phyloP scores from a whole-genome alignment of 2,888 invertebrate species.

The Drosophila glabriapex region DNA sequence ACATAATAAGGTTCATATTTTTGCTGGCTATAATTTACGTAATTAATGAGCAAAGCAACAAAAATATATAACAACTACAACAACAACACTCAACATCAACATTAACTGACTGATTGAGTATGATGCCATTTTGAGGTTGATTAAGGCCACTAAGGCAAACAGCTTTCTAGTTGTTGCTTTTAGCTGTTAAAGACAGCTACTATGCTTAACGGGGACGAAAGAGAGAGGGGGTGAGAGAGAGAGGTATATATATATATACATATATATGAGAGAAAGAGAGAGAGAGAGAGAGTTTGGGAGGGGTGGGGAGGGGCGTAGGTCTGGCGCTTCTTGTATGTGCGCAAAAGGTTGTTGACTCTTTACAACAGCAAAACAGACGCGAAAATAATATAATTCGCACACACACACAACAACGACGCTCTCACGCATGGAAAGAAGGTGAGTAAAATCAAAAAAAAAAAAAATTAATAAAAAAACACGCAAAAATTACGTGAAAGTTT shows the following conservation, averaged over 20 bases:
- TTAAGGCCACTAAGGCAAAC: slow-evolving; percentile 66
- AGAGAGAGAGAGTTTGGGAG: not conserved
- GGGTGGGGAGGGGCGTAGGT: slow-evolving; percentile 12
- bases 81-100: slow-evolving; percentile 4
- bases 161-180: slow-evolving; percentile 58
- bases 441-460: slow-evolving; percentile 48
- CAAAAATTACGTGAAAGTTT: slow-evolving; percentile 81
- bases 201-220: slow-evolving; percentile 30
- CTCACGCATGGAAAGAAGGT: slow-evolving; percentile 36
- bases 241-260: not conserved
- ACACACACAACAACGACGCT: slow-evolving; percentile 45
- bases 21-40: slow-evolving; percentile 34
- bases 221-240: slow-evolving; percentile 1
- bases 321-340: slow-evolving; percentile 73
- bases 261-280: not conserved
- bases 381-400: slow-evolving; percentile 71
- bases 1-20: slow-evolving; percentile 13
- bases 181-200: slow-evolving; percentile 46
- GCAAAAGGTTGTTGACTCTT: slow-evolving; percentile 76
- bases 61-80: slow-evolving; percentile 2
- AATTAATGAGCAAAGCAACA: slow-evolving; percentile 28
- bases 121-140: slow-evolving; percentile 67
- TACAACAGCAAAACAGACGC: slow-evolving; percentile 75
- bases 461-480: slow-evolving; percentile 39
- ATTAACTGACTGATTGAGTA: slow-evolving; percentile 25